Evolutionary conservation across 2,888 invertebrate genomes (phyloP).

Genomic region (Hyposoter didymator): DNA sequence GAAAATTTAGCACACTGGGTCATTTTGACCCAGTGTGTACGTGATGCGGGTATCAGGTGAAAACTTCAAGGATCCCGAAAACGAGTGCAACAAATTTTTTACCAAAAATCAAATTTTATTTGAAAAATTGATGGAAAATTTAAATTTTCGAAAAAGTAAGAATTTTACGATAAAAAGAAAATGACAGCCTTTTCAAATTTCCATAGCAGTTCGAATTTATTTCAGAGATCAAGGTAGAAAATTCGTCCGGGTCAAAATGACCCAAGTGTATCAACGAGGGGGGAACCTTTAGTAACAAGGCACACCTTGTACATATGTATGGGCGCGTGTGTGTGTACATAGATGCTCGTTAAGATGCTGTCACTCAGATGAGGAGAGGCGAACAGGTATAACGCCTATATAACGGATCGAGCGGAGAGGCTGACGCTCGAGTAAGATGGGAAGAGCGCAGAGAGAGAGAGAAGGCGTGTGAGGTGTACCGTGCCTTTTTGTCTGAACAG

Average conservation of each 20-base stretch:
- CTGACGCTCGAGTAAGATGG: conserved; percentile 18
- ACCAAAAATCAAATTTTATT: too few relatives aligned
- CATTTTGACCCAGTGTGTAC: too few relatives aligned
- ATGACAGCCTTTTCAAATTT: too few relatives aligned
- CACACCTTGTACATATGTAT: conserved; percentile 7
- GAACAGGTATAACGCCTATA: conserved; percentile 70
- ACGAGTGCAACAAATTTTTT: too few relatives aligned
- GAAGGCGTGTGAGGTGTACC: conserved; percentile 10
- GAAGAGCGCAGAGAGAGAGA: conserved; percentile 27
- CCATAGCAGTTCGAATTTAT: background rate
- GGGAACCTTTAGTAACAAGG: background rate
- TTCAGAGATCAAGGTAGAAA: background rate
- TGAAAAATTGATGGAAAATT: too few relatives aligned
- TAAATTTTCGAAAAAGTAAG: too few relatives aligned
- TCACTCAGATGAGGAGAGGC: conserved; percentile 75
- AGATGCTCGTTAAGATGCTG: conserved; percentile 83
- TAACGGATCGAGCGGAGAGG: conserved; percentile 66
- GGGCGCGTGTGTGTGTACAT: conserved; percentile 38
- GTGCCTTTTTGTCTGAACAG: conserved; percentile 19
- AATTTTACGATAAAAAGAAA: too few relatives aligned
- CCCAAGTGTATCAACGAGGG: background rate
- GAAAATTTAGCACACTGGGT: background rate
- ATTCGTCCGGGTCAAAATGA: background rate
- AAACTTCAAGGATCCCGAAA: too few relatives aligned
- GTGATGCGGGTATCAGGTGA: too few relatives aligned